Percentiles rank a stretch among this genome's conserved stretches.
Conservation (phyloP, 2,797 vertebrate species). For the Mareca penelope region DNA sequence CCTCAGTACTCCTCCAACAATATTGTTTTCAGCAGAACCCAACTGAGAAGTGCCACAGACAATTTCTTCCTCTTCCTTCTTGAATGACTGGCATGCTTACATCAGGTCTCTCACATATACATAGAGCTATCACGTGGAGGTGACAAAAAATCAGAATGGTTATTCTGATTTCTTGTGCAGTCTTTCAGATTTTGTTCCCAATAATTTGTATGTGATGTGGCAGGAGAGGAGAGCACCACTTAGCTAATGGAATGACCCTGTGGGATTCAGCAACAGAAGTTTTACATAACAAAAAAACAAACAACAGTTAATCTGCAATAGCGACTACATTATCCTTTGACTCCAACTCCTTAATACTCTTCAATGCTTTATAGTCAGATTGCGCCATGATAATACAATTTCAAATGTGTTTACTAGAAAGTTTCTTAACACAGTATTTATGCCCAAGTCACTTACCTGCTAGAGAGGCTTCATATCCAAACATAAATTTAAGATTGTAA, state of each 20-base stretch:
- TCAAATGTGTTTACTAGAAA: neutral
- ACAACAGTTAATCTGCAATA: neutral
- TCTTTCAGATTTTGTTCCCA: neutral
- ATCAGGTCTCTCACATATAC: neutral
- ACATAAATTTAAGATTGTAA: neutral
- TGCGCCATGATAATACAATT: neutral
- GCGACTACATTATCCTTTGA: neutral
- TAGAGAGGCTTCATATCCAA: neutral
- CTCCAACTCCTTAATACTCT: neutral
- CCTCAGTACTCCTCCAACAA: neutral
- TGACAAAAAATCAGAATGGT: neutral
- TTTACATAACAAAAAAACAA: neutral
- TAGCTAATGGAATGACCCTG: neutral
- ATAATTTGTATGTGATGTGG: neutral
- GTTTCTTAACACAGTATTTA: neutral
- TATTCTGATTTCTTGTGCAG: neutral
- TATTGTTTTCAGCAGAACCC: neutral
- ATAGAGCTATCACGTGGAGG: neutral
- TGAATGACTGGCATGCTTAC: neutral
- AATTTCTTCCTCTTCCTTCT: neutral
- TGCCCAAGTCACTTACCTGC: neutral
- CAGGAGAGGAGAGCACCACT: neutral
- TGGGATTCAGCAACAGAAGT: neutral
- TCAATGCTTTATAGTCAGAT: neutral
- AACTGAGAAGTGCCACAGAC: neutral